phyloP scores from a whole-genome alignment of 2,113 vertebrate genomes.

The human region GRCh38 chrX:98405501-98406000 shows the following conservation, averaged over 20 bases:
- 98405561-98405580: neutral
- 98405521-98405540: neutral
- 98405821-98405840: neutral
- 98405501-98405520: neutral
- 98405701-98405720: constrained; percentile 14
- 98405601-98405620: neutral
- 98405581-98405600: neutral
- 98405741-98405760: constrained; percentile 8
- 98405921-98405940: constrained; percentile 21
- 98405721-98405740: constrained; percentile 42
- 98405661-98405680: constrained; percentile 26
- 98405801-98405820: constrained; percentile 42
- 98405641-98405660: constrained; percentile 1
- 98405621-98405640: neutral
- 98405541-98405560: constrained; percentile 14
- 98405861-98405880: neutral
- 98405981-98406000: constrained; percentile 36
- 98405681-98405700: neutral
- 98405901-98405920: constrained; percentile 64
- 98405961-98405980: constrained; percentile 62
- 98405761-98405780: neutral
- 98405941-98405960: constrained; percentile 52
- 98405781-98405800: neutral
- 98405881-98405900: constrained; percentile 48
- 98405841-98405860: constrained; percentile 50